Evolutionary conservation across 2,888 invertebrate genomes (phyloP).

Genomic region (Heterodera filipjevi): DNA sequence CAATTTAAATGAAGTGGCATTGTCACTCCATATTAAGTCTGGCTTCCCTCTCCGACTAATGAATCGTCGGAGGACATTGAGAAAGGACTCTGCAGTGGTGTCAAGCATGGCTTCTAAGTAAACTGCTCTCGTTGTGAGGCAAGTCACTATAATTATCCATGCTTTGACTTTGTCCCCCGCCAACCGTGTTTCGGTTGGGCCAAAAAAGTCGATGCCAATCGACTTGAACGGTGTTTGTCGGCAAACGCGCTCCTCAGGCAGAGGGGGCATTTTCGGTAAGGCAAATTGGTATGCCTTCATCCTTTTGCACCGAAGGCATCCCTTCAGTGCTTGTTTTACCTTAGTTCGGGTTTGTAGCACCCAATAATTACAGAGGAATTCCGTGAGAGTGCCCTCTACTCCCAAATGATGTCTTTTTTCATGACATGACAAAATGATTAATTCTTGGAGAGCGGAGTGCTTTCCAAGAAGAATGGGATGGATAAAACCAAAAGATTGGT

Average conservation of each 20-base stretch:
- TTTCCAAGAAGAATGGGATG: not conserved
- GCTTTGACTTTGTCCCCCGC: not conserved
- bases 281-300: constrained; percentile 21
- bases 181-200: constrained; percentile 5
- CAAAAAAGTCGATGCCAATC: constrained; percentile 44
- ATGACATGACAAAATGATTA: constrained; percentile 10
- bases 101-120: constrained; percentile 17
- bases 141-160: constrained; percentile 18
- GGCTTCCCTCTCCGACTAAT: not conserved
- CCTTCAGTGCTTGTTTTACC: not conserved
- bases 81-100: not conserved
- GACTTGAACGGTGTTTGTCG: constrained; percentile 35
- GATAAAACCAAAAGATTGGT: not conserved
- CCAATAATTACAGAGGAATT: constrained; percentile 3
- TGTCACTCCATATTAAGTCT: constrained; percentile 40
- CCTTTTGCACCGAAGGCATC: constrained; percentile 20
- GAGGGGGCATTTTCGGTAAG: constrained; percentile 26
- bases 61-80: not conserved
- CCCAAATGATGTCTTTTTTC: constrained; percentile 22
- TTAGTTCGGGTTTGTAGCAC: not conserved
- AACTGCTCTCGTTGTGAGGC: constrained; percentile 17
- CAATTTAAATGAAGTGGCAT: constrained; percentile 58
- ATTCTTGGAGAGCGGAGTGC: not conserved
- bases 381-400: constrained; percentile 7
- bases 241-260: constrained; percentile 35